phyloP scores from a whole-genome alignment of 2,113 vertebrate species.

The Origma solitaria region DNA sequence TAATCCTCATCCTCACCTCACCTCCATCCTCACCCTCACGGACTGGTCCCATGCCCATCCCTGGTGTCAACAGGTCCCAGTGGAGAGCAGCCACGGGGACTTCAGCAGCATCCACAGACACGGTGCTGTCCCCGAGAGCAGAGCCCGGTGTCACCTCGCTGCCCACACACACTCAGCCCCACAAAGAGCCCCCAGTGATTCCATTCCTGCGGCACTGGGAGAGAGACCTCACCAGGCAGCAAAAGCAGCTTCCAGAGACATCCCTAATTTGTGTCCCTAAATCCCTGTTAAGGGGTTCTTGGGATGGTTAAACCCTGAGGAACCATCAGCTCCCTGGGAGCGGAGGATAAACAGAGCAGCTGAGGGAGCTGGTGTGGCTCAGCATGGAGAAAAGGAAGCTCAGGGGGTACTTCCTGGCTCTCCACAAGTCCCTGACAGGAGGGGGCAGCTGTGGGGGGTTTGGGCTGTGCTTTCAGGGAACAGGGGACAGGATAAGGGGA shows the following conservation, averaged over 20 bases:
- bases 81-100: background rate
- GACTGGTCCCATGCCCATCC: background rate
- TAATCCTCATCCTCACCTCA: background rate
- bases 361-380: background rate
- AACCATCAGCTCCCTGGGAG: background rate
- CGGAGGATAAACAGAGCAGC: background rate
- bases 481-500: background rate
- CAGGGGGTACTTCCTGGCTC: background rate
- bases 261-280: background rate
- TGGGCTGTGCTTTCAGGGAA: accelerated
- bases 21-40: background rate
- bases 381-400: background rate
- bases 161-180: background rate
- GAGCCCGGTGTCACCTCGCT: background rate
- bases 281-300: no score
- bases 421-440: background rate
- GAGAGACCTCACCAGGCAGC: no score
- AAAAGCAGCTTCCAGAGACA: background rate
- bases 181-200: accelerated
- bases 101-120: background rate
- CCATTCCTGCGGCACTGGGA: accelerated
- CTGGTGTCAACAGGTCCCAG: background rate
- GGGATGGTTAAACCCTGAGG: background rate
- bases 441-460: accelerated
- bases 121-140: background rate